Percentiles rank a stretch among this genome's conserved stretches.
These are phyloP conservation scores for Balearica regulorum DNA, from an alignment of 2,797 vertebrate species.

Conservation along the genomic window DNA sequence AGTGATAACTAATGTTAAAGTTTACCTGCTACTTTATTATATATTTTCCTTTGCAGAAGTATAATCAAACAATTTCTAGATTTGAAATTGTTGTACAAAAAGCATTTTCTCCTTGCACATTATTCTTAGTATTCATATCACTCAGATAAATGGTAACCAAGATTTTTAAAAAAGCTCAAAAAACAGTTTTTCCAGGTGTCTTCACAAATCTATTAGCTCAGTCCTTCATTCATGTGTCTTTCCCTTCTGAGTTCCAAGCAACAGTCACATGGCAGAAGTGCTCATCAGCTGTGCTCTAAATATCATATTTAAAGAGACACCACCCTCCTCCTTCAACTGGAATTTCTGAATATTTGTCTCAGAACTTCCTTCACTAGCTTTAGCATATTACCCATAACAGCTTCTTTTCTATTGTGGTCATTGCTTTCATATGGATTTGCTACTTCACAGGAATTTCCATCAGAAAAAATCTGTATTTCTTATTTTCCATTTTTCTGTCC, in stretches of 20 bases:
- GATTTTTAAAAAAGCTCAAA: not conserved
- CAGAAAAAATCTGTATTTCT: not conserved
- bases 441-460: not conserved
- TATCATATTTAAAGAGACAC: not conserved
- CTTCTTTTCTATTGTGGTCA: not conserved
- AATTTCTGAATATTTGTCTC: not conserved
- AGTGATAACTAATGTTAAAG: not conserved
- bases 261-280: not conserved
- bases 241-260: not conserved
- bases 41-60: not conserved
- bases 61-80: not conserved
- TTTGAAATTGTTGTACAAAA: not conserved
- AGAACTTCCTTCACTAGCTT: not conserved
- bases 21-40: not conserved
- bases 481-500: not conserved
- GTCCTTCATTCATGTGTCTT: not conserved
- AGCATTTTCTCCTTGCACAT: not conserved
- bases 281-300: not conserved
- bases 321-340: accelerated
- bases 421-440: not conserved
- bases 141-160: not conserved
- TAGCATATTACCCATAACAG: not conserved
- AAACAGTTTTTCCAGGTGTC: not conserved
- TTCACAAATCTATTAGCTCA: not conserved
- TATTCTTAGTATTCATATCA: not conserved